Percentiles rank a stretch among this genome's conserved stretches.
phyloP scores from a whole-genome alignment of 2,888 invertebrate species.

The Odontocerum albicorne region DNA sequence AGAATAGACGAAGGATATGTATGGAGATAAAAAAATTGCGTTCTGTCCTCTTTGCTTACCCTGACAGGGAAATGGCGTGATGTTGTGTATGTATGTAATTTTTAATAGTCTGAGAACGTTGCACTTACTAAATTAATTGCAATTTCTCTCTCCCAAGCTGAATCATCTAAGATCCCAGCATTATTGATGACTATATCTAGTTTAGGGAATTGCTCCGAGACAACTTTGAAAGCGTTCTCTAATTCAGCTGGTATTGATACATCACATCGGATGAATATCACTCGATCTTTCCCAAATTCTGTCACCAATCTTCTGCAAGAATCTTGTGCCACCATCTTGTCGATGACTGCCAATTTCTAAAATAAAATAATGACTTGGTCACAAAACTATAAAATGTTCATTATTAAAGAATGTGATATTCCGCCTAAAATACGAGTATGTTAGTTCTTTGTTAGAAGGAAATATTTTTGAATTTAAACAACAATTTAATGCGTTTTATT shows the following conservation, averaged over 20 bases:
- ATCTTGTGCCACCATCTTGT: slow-evolving; percentile 26
- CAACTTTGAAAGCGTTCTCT: slow-evolving; percentile 27
- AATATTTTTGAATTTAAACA: too few species aligned
- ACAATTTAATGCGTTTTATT: too few species aligned
- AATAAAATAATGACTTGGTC: slow-evolving; percentile 1
- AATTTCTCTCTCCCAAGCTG: slow-evolving; percentile 40
- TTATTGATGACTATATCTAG: slow-evolving; percentile 33
- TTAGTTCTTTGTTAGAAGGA: too few species aligned
- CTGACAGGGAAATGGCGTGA: too few species aligned
- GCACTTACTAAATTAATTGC: slow-evolving; percentile 40
- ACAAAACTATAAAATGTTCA: too few species aligned
- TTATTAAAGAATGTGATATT: too few species aligned
- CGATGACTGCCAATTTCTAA: slow-evolving; percentile 33
- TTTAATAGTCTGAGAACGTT: too few species aligned
- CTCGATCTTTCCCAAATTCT: slow-evolving; percentile 28
- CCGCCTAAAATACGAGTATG: too few species aligned
- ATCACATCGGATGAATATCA: slow-evolving; percentile 31
- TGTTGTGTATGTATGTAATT: too few species aligned
- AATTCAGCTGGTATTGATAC: slow-evolving; percentile 24
- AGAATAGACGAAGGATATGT: too few species aligned
- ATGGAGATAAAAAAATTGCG: too few species aligned
- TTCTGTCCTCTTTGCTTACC: too few species aligned
- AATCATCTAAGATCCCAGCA: slow-evolving; percentile 39
- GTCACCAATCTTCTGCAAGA: slow-evolving; percentile 27
- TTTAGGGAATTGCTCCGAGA: slow-evolving; percentile 15